Evolutionary conservation across 2,113 vertebrate genomes (phyloP).

Genomic region (Columbina picui): DNA sequence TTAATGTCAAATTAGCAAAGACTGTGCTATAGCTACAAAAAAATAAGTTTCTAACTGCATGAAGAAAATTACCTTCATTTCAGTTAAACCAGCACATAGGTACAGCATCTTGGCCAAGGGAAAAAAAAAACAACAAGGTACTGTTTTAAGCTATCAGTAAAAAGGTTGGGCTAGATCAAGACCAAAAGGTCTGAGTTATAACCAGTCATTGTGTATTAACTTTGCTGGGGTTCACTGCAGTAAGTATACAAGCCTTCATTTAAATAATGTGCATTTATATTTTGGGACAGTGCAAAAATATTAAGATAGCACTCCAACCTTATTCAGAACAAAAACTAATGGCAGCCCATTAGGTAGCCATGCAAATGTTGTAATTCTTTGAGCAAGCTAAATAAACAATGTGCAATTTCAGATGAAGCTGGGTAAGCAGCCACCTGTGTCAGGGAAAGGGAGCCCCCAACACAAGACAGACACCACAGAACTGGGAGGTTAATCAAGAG

Average conservation of each 20-base stretch:
- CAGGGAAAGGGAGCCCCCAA: neutral
- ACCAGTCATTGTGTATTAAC: neutral
- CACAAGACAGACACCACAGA: neutral
- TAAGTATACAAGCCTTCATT: neutral
- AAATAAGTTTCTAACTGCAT: too few relatives aligned
- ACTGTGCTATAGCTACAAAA: too few relatives aligned
- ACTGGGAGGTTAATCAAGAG: neutral
- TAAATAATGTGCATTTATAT: neutral
- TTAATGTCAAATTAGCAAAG: too few relatives aligned
- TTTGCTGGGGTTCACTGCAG: neutral
- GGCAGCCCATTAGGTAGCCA: neutral
- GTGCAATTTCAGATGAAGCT: neutral
- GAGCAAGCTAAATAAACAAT: neutral
- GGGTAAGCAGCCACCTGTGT: neutral
- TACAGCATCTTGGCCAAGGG: neutral
- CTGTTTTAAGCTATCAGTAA: neutral
- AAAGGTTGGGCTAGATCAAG: neutral
- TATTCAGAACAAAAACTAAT: neutral
- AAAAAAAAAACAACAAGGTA: neutral
- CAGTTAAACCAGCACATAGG: too few relatives aligned
- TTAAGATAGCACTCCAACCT: neutral
- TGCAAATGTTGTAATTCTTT: too few relatives aligned
- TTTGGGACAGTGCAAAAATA: neutral
- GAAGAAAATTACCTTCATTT: too few relatives aligned
- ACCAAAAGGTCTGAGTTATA: neutral